Evolutionary conservation across 2,797 vertebrate genomes (phyloP).

Genomic region (Oreochromis grahami): DNA sequence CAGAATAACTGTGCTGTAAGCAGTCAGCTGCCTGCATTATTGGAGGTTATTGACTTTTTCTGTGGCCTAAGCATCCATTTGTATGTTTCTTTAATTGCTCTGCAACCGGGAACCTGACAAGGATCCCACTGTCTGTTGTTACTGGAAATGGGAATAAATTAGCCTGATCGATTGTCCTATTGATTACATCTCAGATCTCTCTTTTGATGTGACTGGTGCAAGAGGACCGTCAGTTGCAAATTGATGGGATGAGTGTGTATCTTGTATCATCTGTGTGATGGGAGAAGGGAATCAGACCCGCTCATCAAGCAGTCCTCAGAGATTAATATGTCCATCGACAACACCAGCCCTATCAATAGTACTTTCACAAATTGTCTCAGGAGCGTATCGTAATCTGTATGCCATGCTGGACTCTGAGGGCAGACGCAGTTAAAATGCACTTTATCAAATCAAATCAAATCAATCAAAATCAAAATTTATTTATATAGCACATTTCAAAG

Average conservation of each 20-base stretch:
- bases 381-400: slow-evolving; percentile 63
- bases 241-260: slow-evolving; percentile 53
- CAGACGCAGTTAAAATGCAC: slow-evolving; percentile 60
- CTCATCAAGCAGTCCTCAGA: slow-evolving; percentile 25
- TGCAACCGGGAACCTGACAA: slow-evolving; percentile 70
- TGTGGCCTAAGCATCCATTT: slow-evolving; percentile 25
- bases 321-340: slow-evolving; percentile 50
- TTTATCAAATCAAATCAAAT: neutral
- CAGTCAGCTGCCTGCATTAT: neutral
- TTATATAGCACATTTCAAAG: too few species aligned
- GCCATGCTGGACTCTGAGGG: slow-evolving; percentile 23
- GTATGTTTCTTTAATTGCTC: slow-evolving; percentile 37
- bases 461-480: too few species aligned
- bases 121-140: slow-evolving; percentile 63
- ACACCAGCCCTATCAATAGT: slow-evolving; percentile 63
- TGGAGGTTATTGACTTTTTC: neutral
- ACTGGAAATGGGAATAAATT: slow-evolving; percentile 76
- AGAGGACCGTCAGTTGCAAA: slow-evolving; percentile 48
- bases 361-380: slow-evolving; percentile 60
- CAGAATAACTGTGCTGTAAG: neutral
- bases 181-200: slow-evolving; percentile 66
- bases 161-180: slow-evolving; percentile 63
- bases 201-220: slow-evolving; percentile 41
- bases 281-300: neutral
- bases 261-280: neutral